Percentiles rank a stretch among this genome's conserved stretches.
phyloP scores from a whole-genome alignment of 2,113 vertebrate species.

The Callorhinus ursinus region DNA sequence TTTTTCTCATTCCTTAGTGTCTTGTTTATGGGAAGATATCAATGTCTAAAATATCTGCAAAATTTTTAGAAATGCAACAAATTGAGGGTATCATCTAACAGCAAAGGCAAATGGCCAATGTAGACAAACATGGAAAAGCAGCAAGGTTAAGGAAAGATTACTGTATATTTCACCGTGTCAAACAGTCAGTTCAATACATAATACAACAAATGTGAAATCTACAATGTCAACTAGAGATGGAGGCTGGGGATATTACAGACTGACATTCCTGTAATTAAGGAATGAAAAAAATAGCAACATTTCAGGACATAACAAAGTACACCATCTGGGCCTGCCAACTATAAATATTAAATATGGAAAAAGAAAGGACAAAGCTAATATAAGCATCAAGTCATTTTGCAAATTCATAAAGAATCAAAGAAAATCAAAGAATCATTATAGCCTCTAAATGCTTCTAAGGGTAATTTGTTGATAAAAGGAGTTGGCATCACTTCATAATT shows the following conservation, averaged over 20 bases:
- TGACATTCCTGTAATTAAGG: conserved; percentile 73
- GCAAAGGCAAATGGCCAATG: background rate
- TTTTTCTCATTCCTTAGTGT: background rate
- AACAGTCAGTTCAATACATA: conserved; percentile 43
- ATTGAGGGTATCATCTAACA: background rate
- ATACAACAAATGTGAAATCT: conserved; percentile 56
- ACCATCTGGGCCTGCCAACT: conserved; percentile 74
- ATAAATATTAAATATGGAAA: conserved; percentile 77
- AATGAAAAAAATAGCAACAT: conserved; percentile 62
- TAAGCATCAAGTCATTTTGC: conserved; percentile 67
- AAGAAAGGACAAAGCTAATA: conserved; percentile 77
- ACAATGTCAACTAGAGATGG: conserved; percentile 42
- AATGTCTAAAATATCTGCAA: conserved; percentile 1
- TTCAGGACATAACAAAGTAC: conserved; percentile 71
- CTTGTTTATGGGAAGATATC: background rate
- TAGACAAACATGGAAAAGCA: background rate
- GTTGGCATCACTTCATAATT: conserved; percentile 71
- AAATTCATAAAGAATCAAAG: conserved; percentile 79
- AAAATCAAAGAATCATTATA: conserved; percentile 77
- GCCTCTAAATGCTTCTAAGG: conserved; percentile 70
- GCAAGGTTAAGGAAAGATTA: background rate
- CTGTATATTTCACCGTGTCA: conserved; percentile 14
- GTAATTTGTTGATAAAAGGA: conserved; percentile 78
- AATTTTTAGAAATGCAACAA: background rate
- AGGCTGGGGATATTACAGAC: conserved; percentile 52